These are phyloP conservation scores for Pseudomyrmex dendroicus DNA, from an alignment of 1,140 invertebrate genomes.

Conservation along the genomic window DNA sequence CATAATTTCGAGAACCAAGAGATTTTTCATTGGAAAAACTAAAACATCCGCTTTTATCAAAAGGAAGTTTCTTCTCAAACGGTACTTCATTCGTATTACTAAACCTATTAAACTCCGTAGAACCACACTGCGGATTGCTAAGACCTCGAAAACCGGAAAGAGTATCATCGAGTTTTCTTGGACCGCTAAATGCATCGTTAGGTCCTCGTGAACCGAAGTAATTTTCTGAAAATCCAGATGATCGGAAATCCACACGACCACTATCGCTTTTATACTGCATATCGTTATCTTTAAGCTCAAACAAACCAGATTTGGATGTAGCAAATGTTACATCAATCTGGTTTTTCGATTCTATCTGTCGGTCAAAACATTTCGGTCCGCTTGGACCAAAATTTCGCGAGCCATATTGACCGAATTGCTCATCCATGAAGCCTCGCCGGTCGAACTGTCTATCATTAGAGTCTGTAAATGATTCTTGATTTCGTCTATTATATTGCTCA, in stretches of 20 bases:
- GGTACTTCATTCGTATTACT: neutral
- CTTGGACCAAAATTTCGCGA: slow-evolving; percentile 35
- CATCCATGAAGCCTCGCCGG: neutral
- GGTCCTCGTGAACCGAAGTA: slow-evolving; percentile 34
- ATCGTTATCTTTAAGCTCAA: slow-evolving; percentile 43
- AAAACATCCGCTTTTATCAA: neutral
- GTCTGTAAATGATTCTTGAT: slow-evolving; percentile 28
- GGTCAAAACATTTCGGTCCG: slow-evolving; percentile 48
- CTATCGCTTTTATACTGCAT: slow-evolving; percentile 53
- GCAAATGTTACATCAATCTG: slow-evolving; percentile 41
- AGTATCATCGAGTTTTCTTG: slow-evolving; percentile 1
- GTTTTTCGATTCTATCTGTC: slow-evolving; percentile 42
- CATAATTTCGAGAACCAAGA: slow-evolving; percentile 6
- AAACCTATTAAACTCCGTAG: slow-evolving; percentile 8
- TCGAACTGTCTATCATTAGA: slow-evolving; percentile 59
- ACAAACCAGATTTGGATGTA: slow-evolving; percentile 31
- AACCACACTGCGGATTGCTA: neutral
- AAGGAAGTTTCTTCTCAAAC: slow-evolving; percentile 21
- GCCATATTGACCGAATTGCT: slow-evolving; percentile 29
- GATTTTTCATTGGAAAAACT: slow-evolving; percentile 12
- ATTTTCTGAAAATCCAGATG: slow-evolving; percentile 26
- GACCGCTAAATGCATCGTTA: slow-evolving; percentile 23
- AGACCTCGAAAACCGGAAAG: slow-evolving; percentile 22
- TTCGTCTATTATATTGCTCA: slow-evolving; percentile 46
- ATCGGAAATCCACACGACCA: slow-evolving; percentile 40